phyloP scores from a whole-genome alignment of 2,797 vertebrate genomes.

The Anguilla megastoma region DNA sequence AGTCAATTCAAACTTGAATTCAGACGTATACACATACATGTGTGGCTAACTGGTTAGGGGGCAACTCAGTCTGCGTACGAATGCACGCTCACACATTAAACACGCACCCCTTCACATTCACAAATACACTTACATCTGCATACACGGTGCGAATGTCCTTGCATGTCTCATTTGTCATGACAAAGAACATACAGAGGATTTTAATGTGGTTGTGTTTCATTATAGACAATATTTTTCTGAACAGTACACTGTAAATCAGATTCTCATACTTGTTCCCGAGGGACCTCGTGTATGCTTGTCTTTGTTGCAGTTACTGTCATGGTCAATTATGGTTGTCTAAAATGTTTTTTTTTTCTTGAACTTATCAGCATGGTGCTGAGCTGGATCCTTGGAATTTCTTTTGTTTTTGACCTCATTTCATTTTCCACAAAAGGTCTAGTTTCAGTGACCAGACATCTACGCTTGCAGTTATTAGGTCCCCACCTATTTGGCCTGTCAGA shows the following conservation, averaged over 20 bases:
- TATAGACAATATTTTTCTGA: neutral
- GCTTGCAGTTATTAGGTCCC: no score
- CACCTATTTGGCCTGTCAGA: no score
- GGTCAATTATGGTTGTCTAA: no score
- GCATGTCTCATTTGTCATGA: no score
- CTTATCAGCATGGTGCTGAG: no score
- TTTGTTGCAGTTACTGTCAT: no score
- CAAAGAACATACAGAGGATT: neutral
- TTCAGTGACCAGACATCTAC: no score
- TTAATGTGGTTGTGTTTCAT: neutral
- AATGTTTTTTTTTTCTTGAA: no score
- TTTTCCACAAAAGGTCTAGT: no score
- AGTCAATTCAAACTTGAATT: neutral
- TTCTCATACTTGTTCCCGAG: neutral
- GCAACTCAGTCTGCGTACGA: neutral
- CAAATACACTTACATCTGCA: neutral
- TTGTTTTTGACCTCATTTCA: no score
- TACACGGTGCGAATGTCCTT: neutral
- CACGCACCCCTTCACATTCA: neutral
- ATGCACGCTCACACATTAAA: neutral
- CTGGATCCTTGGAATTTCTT: no score
- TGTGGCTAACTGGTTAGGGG: neutral
- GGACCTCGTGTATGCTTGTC: no score
- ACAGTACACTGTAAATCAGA: neutral
- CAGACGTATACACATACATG: neutral